phyloP scores from a whole-genome alignment of 2,113 vertebrate species.

The Diphyllodes magnificus region DNA sequence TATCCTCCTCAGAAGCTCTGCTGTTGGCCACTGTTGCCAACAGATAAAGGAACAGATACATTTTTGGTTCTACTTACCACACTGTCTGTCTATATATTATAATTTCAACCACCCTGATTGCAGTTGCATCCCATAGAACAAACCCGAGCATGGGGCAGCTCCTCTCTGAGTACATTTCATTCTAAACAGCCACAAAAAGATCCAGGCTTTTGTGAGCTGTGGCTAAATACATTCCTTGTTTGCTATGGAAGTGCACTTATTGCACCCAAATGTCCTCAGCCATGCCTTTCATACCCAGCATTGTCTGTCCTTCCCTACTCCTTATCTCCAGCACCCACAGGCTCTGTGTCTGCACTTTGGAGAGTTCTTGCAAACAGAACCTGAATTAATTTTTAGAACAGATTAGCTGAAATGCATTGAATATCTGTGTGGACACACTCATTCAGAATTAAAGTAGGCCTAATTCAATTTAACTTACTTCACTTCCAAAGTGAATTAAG shows the following conservation, averaged over 20 bases:
- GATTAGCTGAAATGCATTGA: background rate
- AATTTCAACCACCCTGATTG: background rate
- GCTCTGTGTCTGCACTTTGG: background rate
- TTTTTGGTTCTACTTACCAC: background rate
- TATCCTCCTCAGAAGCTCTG: background rate
- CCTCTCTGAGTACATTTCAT: background rate
- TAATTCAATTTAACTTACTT: conserved; percentile 50
- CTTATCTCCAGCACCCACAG: background rate
- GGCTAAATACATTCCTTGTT: background rate
- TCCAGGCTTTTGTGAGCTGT: background rate
- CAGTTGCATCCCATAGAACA: background rate
- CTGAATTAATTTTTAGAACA: background rate
- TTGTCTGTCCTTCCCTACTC: background rate
- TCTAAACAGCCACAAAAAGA: background rate
- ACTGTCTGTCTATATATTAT: background rate
- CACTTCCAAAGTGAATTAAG: conserved; percentile 53
- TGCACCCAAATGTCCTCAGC: background rate
- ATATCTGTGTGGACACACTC: conserved; percentile 9
- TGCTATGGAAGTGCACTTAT: background rate
- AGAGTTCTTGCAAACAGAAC: background rate
- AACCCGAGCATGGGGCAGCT: background rate
- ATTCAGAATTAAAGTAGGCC: conserved; percentile 20
- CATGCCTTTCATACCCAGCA: background rate
- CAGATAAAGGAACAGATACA: background rate
- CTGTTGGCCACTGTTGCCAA: background rate